Base-by-base conservation (phyloP, 2,113 vertebrate genomes). In the Narcine bancroftii region DNA sequence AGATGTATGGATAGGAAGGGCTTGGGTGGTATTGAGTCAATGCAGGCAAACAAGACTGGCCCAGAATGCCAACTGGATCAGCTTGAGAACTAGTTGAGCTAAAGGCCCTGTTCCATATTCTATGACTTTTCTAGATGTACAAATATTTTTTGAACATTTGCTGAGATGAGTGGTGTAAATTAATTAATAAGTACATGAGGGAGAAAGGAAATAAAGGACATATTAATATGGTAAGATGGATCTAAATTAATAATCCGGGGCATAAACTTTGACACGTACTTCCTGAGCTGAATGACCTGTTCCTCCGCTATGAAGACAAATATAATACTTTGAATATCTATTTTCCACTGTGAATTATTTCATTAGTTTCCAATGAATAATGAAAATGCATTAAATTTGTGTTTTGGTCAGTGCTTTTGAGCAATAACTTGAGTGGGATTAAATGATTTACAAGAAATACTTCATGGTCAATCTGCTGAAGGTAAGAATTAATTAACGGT, bases 361-460 rank as follows among this genome's bases (percentile, higher is more conserved):
- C 66, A 69, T 47, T 91, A 91, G 24, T 21, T 91, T 36, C 60
- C 89, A 69, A 47, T 69, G 89, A 69, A 47, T 91, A 36, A 19
- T 33, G 89, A 91, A 91, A 71, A 42, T 69, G 29, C 66, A 91
- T 33, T 71, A 71, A 91, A 91, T 69, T 24, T 69, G 63, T 77
- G 9, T 71, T 91, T 91, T 91, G 66, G 53, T 69, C 26, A 66
- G 71, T 91, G 36, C 42, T 45, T 69, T 69, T 69, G 39, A 6
- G 24, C 65, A 1, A 47, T 91, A 69, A 91, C 71, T 91, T 91
- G 26, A 26, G 10, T 71, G 89, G 42, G 9, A 91, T 26, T 47
- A 29, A 47, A 71, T 91, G 65, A 45, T 47, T 71, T 69, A 26
- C 45, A 91, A 47, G 39, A 33, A 91, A 69, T 91, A 91, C 71